Percentiles rank a stretch among this genome's conserved stretches.
These are phyloP conservation scores for Drosophila vallismaia DNA, from an alignment of 2,888 invertebrate genomes.

Conservation along the genomic window DNA sequence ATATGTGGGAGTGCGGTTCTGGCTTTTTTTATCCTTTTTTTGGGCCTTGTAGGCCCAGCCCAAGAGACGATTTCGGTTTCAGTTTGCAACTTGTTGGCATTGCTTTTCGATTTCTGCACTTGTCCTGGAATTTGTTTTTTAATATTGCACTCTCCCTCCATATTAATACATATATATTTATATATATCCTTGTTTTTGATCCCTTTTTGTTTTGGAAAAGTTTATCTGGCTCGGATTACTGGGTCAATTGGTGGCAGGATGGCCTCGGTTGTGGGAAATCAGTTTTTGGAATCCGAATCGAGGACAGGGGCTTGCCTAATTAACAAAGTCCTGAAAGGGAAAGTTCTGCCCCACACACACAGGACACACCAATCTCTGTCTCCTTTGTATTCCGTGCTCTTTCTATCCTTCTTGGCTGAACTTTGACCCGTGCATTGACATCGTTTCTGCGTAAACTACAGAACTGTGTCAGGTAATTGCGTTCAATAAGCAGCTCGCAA, in stretches of 20 bases:
- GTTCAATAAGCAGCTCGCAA: conserved; percentile 72
- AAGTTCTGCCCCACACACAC: conserved; percentile 35
- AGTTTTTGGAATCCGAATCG: conserved; percentile 16
- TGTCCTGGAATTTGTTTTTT: conserved; percentile 63
- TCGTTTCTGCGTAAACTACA: conserved; percentile 53
- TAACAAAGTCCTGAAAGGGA: conserved; percentile 58
- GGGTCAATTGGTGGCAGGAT: conserved; percentile 62
- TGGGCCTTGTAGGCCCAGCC: background rate
- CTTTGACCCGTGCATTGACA: conserved; percentile 73
- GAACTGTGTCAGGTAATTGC: conserved; percentile 75
- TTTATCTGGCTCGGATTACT: conserved; percentile 53
- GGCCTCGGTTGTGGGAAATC: conserved; percentile 18
- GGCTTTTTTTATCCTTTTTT: background rate
- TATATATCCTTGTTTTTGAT: background rate
- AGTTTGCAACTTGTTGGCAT: conserved; percentile 41
- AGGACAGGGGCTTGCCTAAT: conserved; percentile 53
- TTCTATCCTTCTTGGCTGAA: conserved; percentile 44
- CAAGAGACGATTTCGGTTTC: conserved; percentile 25
- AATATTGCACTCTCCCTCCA: conserved; percentile 58
- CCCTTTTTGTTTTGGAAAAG: conserved; percentile 32
- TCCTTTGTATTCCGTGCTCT: conserved; percentile 4
- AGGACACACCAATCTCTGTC: background rate
- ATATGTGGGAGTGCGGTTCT: conserved; percentile 1
- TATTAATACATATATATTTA: background rate
- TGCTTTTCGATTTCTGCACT: conserved; percentile 66